phyloP scores from a whole-genome alignment of 1,140 invertebrate species.

The Triops longicaudatus region DNA sequence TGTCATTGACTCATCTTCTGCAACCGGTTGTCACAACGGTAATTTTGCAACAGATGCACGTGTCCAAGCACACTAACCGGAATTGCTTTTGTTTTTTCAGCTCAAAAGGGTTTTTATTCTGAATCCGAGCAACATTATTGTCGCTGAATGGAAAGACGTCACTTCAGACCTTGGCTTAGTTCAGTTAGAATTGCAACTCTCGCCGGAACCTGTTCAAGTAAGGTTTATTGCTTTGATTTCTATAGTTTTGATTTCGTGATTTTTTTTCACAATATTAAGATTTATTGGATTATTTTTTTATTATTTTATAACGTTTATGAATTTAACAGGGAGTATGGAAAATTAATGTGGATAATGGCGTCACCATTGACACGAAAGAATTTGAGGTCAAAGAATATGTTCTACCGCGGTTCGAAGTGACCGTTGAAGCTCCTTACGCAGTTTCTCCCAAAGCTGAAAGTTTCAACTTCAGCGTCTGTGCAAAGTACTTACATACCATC shows the following conservation, averaged over 20 bases:
- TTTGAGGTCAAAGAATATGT: constrained; percentile 55
- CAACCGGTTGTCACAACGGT: constrained; percentile 44
- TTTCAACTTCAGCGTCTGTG: neutral
- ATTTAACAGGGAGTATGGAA: constrained; percentile 46
- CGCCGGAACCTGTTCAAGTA: constrained; percentile 47
- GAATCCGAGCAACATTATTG: constrained; percentile 48
- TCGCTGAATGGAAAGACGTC: constrained; percentile 51
- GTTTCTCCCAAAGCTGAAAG: constrained; percentile 42
- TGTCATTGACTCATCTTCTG: constrained; percentile 45
- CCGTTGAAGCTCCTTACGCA: constrained; percentile 49
- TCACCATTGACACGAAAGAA: constrained; percentile 15
- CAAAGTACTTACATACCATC: neutral
- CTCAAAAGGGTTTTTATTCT: constrained; percentile 50
- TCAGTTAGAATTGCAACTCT: constrained; percentile 46
- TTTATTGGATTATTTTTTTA: neutral
- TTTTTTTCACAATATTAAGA: neutral
- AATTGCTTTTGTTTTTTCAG: constrained; percentile 37
- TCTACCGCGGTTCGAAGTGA: constrained; percentile 57
- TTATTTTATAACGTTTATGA: constrained; percentile 24
- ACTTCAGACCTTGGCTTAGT: constrained; percentile 45
- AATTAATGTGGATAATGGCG: constrained; percentile 43
- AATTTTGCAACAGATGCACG: constrained; percentile 19
- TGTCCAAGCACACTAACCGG: neutral
- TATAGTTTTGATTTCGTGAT: too few relatives aligned
- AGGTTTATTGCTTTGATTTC: too few relatives aligned